Base-by-base conservation (phyloP, 2,797 vertebrate genomes). In the Sebastes oblongus region DNA sequence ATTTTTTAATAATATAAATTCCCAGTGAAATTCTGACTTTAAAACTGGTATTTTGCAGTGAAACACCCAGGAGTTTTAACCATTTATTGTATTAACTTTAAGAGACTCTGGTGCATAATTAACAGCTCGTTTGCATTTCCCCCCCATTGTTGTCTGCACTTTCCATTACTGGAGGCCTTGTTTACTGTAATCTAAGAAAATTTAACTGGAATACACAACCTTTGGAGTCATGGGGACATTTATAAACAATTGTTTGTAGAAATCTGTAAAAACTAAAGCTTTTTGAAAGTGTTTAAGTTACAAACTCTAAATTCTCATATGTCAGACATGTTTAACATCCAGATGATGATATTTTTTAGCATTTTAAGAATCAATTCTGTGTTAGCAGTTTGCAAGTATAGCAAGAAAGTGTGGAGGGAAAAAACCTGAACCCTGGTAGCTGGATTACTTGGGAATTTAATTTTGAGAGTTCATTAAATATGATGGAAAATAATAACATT, bases 381-480 rank as follows among this genome's bases (percentile, higher is more conserved):
- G 2, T 72, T 9, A 32, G 39, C 46, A 39, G 32, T 66, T 36
- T 55, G 13, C 27, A 62, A 24, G 7, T 11, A 32, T 16, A 67
- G 29, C 3, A 4, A 56, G 7, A 61, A 52, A 55, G 6, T 2
- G 1, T 5, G 5, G 3, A 3, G 5, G 3, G 4, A 4, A 14
- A 46, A 30, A 59, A 32, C 4, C 66, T 82, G 39, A 64, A 52
- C 27, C 3, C 34, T 36, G 7, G 7, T 66, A 7, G 55, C 22
- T 18, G 68, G 24, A 88, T 81, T 70, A 61, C 10, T n/a, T 1
- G 6, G 62, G 69, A 66, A 86, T 79, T 79, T 82, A 16, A 86
- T 86, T 78, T 75, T 71, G 69, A 22, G 5, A 66, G 20, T 72
- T 84, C 13, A 86, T 85, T 77, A 65, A 72, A 85, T 1, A 0